Evolutionary conservation across 2,113 vertebrate genomes (phyloP).

Genomic region (Halcyon senegalensis): DNA sequence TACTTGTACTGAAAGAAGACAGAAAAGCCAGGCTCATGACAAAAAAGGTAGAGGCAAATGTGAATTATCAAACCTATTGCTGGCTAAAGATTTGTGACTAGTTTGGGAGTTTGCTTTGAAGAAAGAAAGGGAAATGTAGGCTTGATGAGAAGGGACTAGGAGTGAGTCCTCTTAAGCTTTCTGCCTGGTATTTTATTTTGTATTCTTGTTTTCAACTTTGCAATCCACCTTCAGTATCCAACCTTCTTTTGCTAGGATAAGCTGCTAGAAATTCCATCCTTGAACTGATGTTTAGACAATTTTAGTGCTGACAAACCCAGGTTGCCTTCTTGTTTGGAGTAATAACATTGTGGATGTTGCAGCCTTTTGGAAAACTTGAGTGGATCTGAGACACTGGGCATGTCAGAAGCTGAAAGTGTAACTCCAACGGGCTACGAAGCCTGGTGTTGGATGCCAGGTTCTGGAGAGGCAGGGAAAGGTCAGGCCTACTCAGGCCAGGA

Average conservation of each 20-base stretch:
- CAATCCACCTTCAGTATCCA: not conserved
- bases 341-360: not conserved
- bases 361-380: not conserved
- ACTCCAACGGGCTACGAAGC: not conserved
- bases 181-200: not conserved
- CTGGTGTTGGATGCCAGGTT: not conserved
- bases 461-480: not conserved
- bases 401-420: not conserved
- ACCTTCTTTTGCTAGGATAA: not conserved
- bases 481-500: not conserved
- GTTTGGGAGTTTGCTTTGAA: not conserved
- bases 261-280: not conserved
- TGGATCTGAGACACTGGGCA: not conserved
- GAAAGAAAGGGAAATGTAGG: not conserved
- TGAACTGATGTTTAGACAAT: not conserved
- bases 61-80: not conserved
- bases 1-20: not conserved
- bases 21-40: not conserved
- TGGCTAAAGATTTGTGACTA: not conserved
- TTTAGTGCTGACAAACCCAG: not conserved
- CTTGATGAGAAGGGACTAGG: not conserved
- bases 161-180: not conserved
- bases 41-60: not conserved
- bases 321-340: not conserved
- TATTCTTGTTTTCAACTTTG: not conserved